Conservation (phyloP, 2,113 vertebrate genomes). For the Promerops cafer region DNA sequence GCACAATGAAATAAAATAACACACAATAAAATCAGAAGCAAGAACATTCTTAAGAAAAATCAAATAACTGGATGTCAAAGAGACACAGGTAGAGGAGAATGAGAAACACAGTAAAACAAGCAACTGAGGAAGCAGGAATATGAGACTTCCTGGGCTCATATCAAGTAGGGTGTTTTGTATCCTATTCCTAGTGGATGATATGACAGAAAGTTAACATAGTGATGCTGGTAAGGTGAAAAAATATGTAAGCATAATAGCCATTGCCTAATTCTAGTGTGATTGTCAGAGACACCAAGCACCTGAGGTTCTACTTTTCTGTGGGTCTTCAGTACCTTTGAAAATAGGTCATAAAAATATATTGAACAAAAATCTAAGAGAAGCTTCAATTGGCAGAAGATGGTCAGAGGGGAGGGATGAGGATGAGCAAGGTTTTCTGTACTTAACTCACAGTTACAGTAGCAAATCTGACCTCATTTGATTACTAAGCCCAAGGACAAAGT, state of each 20-base stretch:
- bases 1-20: no score
- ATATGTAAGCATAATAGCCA: background rate
- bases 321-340: background rate
- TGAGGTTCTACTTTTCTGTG: background rate
- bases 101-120: background rate
- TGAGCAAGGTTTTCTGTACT: background rate
- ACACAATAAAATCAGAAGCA: background rate
- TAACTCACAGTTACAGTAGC: background rate
- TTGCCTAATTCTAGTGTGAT: background rate
- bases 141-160: background rate
- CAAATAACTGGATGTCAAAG: background rate
- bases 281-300: background rate
- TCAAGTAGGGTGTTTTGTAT: background rate
- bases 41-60: background rate
- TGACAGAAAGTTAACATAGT: background rate
- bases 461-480: background rate
- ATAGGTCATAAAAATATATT: background rate
- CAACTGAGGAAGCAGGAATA: background rate
- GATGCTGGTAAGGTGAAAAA: background rate
- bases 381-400: fast-evolving
- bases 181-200: background rate
- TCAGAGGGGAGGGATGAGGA: background rate
- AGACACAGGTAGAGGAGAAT: background rate
- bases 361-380: background rate
- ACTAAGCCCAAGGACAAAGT: background rate